Conservation (phyloP, 2,888 invertebrate genomes). For the Pristionchus exspectatus region DNA sequence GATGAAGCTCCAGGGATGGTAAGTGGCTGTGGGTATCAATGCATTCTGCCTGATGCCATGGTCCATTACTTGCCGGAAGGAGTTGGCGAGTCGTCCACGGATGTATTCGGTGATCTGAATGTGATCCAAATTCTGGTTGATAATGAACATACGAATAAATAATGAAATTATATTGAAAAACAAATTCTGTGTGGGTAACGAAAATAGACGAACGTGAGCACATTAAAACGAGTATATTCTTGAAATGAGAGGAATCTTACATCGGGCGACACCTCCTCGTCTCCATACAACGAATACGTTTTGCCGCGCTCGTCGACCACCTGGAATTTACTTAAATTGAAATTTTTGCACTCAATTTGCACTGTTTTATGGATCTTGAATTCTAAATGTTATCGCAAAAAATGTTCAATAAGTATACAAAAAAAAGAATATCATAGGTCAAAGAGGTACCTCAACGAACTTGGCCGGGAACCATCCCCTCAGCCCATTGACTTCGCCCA, state of each 20-base stretch:
- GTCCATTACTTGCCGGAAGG: conserved; percentile 72
- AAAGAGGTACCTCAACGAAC: conserved; percentile 80
- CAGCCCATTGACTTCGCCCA: conserved; percentile 82
- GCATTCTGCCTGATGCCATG: conserved; percentile 74
- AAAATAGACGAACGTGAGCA: no score
- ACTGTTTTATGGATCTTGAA: neutral
- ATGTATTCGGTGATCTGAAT: conserved; percentile 91
- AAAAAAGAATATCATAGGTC: neutral
- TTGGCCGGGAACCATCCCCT: conserved; percentile 83
- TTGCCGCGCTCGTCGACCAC: conserved; percentile 95
- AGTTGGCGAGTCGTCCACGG: conserved; percentile 83
- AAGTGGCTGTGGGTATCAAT: conserved; percentile 84
- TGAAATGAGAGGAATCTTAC: neutral
- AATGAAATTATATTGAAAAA: neutral
- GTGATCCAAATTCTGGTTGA: neutral
- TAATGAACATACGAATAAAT: neutral
- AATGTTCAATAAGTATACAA: neutral
- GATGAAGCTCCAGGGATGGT: conserved; percentile 98
- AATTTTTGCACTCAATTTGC: neutral
- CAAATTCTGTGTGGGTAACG: neutral
- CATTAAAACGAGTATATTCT: neutral
- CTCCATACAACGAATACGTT: conserved; percentile 85
- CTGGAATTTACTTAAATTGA: conserved; percentile 84
- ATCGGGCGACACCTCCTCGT: conserved; percentile 96
- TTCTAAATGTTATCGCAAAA: neutral